Conservation (phyloP, 2,113 vertebrate species). For the Corapipo altera region DNA sequence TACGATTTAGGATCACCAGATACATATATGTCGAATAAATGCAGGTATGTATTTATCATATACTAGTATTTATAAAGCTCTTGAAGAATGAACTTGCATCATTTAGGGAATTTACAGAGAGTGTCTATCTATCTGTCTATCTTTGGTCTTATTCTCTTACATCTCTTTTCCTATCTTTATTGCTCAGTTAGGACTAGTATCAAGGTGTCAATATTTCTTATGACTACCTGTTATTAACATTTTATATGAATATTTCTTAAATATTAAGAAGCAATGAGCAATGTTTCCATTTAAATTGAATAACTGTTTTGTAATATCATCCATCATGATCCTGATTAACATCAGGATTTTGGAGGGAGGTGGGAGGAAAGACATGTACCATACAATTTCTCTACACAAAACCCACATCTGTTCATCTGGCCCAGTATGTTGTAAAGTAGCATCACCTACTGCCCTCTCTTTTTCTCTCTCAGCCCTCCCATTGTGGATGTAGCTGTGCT, state of each 20-base stretch:
- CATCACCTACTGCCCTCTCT: constrained; percentile 30
- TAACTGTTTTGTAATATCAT: neutral
- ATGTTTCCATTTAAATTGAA: neutral
- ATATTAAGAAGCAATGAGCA: neutral
- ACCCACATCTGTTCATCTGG: constrained; percentile 11
- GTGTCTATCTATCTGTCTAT: neutral
- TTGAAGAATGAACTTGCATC: neutral
- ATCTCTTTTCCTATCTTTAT: neutral
- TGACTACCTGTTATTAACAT: neutral
- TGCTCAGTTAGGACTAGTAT: neutral
- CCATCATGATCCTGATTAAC: neutral
- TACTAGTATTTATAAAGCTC: neutral
- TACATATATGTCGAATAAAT: neutral
- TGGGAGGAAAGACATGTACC: neutral
- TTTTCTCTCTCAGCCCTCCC: neutral
- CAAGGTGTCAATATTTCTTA: neutral
- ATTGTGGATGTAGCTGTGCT: neutral
- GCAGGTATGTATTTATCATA: neutral
- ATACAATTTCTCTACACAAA: neutral
- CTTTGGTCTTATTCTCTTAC: neutral
- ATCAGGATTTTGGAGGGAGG: neutral
- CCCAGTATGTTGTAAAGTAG: neutral
- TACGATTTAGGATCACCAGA: neutral
- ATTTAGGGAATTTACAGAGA: neutral
- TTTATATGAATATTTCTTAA: neutral